Evolutionary conservation across 2,113 vertebrate genomes (phyloP).

Genomic region (Coturnix japonica): DNA sequence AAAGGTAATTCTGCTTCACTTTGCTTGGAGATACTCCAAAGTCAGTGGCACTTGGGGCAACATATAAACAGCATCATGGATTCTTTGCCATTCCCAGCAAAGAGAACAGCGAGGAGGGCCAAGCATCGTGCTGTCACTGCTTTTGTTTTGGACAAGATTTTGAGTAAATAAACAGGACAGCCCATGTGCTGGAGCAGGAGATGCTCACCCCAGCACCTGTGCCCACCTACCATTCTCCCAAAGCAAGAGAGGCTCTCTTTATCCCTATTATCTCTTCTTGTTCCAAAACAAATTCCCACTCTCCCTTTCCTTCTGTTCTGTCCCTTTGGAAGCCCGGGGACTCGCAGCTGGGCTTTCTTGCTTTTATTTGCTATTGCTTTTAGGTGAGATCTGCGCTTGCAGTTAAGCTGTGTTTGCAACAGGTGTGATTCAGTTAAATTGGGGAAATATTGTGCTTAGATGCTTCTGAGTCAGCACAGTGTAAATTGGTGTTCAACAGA

Average conservation of each 20-base stretch:
- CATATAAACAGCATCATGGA: not conserved
- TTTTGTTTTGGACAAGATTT: not conserved
- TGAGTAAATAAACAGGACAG: not conserved
- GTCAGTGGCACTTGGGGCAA: not conserved
- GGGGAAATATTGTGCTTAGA: not conserved
- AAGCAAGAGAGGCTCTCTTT: no score
- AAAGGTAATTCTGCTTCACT: not conserved
- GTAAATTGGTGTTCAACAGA: not conserved
- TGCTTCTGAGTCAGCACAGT: not conserved
- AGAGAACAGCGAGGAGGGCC: not conserved
- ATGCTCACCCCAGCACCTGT: fast-evolving
- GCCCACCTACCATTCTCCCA: fast-evolving
- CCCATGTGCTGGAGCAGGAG: not conserved
- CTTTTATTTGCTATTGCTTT: fast-evolving
- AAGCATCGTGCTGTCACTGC: not conserved
- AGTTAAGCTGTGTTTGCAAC: not conserved
- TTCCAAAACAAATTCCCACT: not conserved
- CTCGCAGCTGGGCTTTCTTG: not conserved
- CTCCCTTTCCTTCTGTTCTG: not conserved
- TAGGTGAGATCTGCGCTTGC: not conserved
- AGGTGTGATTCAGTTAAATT: not conserved
- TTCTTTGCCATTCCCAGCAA: not conserved
- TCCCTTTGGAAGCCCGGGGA: not conserved
- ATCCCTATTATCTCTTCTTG: not conserved
- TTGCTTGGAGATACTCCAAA: not conserved